Base-by-base conservation (phyloP, 2,113 vertebrate genomes). In the Cinclus mexicanus region DNA sequence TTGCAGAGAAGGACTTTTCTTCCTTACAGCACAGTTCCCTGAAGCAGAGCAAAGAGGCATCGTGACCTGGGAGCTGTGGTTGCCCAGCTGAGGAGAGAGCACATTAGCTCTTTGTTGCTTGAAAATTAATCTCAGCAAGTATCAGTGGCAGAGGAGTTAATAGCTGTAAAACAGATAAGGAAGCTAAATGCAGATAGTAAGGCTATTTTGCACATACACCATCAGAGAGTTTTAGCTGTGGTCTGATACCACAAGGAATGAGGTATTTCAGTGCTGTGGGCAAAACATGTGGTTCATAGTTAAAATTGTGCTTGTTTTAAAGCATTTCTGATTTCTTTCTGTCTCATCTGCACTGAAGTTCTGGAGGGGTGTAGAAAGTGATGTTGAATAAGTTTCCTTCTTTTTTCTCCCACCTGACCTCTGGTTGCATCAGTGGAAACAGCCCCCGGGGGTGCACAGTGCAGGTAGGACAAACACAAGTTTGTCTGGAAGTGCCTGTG, bases 111-210 rank as follows among this genome's bases (percentile, higher is more conserved):
- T 71, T 68, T 55, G 76, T 56, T 94, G 50, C 64, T 72, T 69
- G 56, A 57, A 87, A 84, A 82, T 76, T 83, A 78, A 89, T 93
- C 47, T 84, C 64, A 70, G 75, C n/a, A 56, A 94, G 33, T 70
- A 44, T 49, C 24, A 2, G 24, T 83, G 69, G 47, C 59, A 68
- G 74, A 89, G 80, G 42, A 93, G 42, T 67, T 85, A 90, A 76
- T 69, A 84, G 72, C 79, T 71, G 60, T 33, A 76, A 76, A 92
- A 52, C 41, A 87, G 59, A 16, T 7, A 35, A 42, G 41, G 47
- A 50, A 71, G 53, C 42, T 39, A 84, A 95, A 49, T 37, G 46
- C 41, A 70, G 31, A 37, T 37, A 71, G 56, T 22, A 15, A 71
- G 39, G 46, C 37, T 28, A 7, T 82, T 93, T 84, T 78, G 35